Conservation (phyloP, 2,888 invertebrate genomes). For the Cerastoderma edule region DNA sequence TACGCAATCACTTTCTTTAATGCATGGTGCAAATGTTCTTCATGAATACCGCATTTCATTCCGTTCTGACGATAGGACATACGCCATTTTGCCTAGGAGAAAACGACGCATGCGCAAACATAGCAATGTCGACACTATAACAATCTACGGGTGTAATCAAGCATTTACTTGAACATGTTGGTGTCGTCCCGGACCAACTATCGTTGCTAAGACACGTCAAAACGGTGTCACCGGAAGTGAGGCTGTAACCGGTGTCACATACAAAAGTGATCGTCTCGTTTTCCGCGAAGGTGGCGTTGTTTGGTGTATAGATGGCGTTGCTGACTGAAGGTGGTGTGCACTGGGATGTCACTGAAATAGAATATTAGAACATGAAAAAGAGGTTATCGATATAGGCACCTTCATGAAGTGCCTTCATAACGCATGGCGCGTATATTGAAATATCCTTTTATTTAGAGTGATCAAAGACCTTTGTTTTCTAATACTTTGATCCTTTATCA, state of each 20-base stretch:
- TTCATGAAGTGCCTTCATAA: background rate
- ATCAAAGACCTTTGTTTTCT: background rate
- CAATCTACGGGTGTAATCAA: background rate
- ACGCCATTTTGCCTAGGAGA: too few relatives aligned
- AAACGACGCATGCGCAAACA: too few relatives aligned
- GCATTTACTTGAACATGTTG: constrained; percentile 41
- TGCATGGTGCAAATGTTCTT: too few relatives aligned
- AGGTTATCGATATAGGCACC: background rate
- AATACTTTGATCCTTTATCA: background rate
- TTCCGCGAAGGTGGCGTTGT: constrained; percentile 18
- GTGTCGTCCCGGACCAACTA: constrained; percentile 29
- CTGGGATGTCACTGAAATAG: constrained; percentile 34
- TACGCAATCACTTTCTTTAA: too few relatives aligned
- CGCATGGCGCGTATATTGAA: background rate
- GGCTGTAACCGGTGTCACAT: constrained; percentile 34
- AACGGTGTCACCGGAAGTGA: constrained; percentile 29
- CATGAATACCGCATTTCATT: too few relatives aligned
- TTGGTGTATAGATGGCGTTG: constrained; percentile 24
- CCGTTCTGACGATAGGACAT: too few relatives aligned
- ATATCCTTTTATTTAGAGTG: background rate
- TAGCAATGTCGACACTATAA: too few relatives aligned
- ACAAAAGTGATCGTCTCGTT: constrained; percentile 33
- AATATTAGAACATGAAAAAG: background rate
- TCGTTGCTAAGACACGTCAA: constrained; percentile 33
- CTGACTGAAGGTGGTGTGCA: constrained; percentile 12